These are phyloP conservation scores for Erebia aethiops DNA, from an alignment of 2,888 invertebrate genomes.

Conservation along the genomic window DNA sequence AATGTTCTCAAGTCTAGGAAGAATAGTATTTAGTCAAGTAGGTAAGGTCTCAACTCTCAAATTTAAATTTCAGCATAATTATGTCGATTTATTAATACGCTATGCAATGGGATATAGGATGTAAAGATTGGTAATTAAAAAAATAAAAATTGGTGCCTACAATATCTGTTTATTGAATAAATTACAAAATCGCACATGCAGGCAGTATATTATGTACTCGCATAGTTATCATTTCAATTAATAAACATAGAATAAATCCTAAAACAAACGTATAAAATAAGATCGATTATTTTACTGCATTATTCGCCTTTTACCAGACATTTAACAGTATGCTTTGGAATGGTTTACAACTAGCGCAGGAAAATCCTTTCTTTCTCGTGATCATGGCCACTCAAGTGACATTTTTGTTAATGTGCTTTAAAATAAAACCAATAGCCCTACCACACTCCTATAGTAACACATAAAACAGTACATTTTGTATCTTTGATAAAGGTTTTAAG, in stretches of 20 bases:
- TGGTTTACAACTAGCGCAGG: slow-evolving; percentile 48
- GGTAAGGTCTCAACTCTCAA: too few species aligned
- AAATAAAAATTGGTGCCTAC: slow-evolving; percentile 56
- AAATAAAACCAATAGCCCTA: slow-evolving; percentile 1
- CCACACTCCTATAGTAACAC: background rate
- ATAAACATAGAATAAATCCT: slow-evolving; percentile 56
- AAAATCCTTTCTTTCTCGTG: slow-evolving; percentile 14
- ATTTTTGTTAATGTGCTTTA: background rate
- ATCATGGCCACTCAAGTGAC: background rate
- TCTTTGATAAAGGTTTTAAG: too few species aligned
- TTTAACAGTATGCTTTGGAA: slow-evolving; percentile 58
- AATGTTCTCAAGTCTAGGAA: too few species aligned
- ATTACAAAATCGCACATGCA: slow-evolving; percentile 71
- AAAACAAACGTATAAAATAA: slow-evolving; percentile 55
- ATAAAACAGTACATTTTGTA: too few species aligned
- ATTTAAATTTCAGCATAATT: too few species aligned
- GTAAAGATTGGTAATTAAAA: slow-evolving; percentile 9
- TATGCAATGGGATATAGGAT: too few species aligned
- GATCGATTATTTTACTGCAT: slow-evolving; percentile 35
- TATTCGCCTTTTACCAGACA: slow-evolving; percentile 36
- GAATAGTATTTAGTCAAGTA: too few species aligned
- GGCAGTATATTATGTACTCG: slow-evolving; percentile 53
- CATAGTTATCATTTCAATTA: slow-evolving; percentile 52
- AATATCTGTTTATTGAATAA: slow-evolving; percentile 75
- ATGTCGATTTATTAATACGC: too few species aligned